Percentiles rank a stretch among this genome's conserved stretches.
phyloP scores from a whole-genome alignment of 1,140 invertebrate species.

The Archegozetes longisetosus region DNA sequence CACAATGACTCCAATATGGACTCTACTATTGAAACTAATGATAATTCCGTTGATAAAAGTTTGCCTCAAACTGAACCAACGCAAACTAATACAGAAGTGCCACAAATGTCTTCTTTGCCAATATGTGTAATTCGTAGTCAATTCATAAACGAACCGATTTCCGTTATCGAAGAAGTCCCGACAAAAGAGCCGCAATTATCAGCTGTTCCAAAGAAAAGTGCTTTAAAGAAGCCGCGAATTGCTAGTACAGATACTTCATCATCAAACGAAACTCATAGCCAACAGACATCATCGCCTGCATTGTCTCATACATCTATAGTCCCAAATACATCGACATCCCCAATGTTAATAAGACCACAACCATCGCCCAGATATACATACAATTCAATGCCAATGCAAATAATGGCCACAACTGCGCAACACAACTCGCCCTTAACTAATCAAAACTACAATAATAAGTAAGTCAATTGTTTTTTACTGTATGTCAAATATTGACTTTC shows the following conservation, averaged over 20 bases:
- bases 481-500: too few species aligned
- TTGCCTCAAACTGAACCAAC: neutral
- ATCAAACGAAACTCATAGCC: neutral
- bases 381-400: neutral
- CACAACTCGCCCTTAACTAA: neutral
- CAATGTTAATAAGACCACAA: neutral
- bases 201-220: slow-evolving; percentile 23
- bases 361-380: slow-evolving; percentile 19
- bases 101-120: neutral
- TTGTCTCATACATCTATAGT: neutral
- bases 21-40: neutral
- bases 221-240: slow-evolving; percentile 20
- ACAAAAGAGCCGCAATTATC: slow-evolving; percentile 22
- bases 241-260: neutral
- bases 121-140: slow-evolving; percentile 4
- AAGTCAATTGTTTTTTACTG: too few species aligned
- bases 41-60: too few species aligned
- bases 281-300: neutral
- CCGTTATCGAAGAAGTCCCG: slow-evolving; percentile 18
- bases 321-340: neutral
- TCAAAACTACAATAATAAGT: neutral
- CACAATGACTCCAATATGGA: neutral
- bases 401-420: neutral
- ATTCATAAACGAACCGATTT: neutral
- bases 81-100: neutral